phyloP scores from a whole-genome alignment of 2,888 invertebrate genomes.

The Lottia scabra region DNA sequence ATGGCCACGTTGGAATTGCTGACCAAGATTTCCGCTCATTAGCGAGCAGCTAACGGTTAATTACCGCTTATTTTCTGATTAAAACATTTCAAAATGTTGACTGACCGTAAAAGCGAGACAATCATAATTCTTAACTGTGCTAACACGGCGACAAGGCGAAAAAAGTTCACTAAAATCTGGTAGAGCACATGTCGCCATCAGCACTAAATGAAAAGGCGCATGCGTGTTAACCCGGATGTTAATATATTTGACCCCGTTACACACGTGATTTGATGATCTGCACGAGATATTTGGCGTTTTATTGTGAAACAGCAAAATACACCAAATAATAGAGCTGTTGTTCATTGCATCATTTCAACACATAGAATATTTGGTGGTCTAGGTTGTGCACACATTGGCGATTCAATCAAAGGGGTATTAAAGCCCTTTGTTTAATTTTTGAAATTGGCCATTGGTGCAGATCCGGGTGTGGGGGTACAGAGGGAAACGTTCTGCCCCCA shows the following conservation, averaged over 20 bases:
- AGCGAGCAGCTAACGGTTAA: background rate
- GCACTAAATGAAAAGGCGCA: slow-evolving; percentile 47
- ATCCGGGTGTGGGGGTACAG: too few relatives aligned
- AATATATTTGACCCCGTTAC: background rate
- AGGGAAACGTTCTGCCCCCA: too few relatives aligned
- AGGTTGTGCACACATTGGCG: too few relatives aligned
- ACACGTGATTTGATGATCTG: background rate
- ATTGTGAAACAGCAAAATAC: too few relatives aligned
- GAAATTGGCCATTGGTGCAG: too few relatives aligned
- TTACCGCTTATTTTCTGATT: background rate
- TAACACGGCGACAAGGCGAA: slow-evolving; percentile 29
- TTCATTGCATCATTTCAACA: too few relatives aligned
- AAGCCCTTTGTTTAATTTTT: too few relatives aligned
- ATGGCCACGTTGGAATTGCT: slow-evolving; percentile 3
- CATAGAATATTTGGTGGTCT: too few relatives aligned
- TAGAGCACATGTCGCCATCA: slow-evolving; percentile 65
- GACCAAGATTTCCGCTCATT: background rate
- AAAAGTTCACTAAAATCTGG: slow-evolving; percentile 39
- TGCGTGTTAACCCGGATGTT: slow-evolving; percentile 36
- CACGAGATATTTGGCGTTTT: background rate
- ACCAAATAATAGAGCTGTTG: too few relatives aligned
- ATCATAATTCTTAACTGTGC: background rate
- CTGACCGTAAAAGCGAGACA: slow-evolving; percentile 9
- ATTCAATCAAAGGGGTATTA: too few relatives aligned
- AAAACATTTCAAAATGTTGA: background rate